A percentile compares a stretch with the other conserved stretches of the same genome.
Conservation (phyloP, 2,797 vertebrate genomes). For the Chelon labrosus region DNA sequence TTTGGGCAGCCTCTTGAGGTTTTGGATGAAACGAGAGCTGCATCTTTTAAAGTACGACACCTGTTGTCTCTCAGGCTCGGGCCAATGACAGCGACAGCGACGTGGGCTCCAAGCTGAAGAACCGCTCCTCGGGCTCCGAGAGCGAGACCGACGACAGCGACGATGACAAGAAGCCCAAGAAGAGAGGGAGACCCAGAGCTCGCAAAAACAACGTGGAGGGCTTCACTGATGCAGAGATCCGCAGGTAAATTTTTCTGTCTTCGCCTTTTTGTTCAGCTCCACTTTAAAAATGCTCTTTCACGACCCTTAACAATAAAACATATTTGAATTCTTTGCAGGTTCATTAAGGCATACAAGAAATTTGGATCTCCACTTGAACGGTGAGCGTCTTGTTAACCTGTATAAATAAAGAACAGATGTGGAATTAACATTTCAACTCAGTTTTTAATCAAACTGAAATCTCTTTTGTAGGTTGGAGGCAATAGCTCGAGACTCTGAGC, state of each 20-base stretch:
- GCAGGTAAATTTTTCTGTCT: constrained; percentile 84
- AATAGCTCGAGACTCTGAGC: constrained; percentile 96
- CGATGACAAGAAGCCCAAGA: constrained; percentile 96
- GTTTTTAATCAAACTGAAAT: background rate
- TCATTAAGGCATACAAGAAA: constrained; percentile 99
- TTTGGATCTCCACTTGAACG: constrained; percentile 96
- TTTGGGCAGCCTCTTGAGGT: background rate
- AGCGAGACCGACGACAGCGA: constrained; percentile 96
- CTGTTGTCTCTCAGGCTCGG: constrained; percentile 84
- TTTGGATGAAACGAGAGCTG: background rate
- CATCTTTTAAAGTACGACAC: background rate
- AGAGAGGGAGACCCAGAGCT: constrained; percentile 92
- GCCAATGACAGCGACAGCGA: constrained; percentile 98
- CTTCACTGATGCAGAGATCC: constrained; percentile 96
- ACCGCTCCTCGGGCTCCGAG: constrained; percentile 94
- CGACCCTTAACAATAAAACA: background rate
- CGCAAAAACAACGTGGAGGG: constrained; percentile 98
- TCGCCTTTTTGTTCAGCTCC: background rate
- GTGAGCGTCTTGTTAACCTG: constrained; percentile 74
- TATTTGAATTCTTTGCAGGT: constrained; percentile 80
- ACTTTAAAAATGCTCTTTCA: background rate
- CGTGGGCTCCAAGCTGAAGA: constrained; percentile 94
- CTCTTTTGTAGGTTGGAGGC: constrained; percentile 89
- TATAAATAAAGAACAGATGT: background rate
- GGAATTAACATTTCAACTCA: background rate